Conservation (phyloP, 2,888 invertebrate species). For the Trachelus tabidus region DNA sequence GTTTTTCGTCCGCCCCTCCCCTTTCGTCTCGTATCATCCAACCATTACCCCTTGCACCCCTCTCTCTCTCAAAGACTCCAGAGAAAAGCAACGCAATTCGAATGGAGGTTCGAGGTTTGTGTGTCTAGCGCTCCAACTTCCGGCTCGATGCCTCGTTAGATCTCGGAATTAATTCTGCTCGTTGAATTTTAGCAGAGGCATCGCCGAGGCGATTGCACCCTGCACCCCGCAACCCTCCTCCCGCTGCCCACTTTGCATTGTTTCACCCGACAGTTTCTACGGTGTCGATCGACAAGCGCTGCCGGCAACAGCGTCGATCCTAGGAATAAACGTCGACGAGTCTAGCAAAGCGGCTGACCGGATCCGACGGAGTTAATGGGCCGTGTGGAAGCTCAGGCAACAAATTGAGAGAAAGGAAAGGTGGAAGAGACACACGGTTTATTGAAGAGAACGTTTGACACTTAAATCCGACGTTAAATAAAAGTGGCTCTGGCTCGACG, state of each 20-base stretch:
- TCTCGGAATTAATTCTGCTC: slow-evolving; percentile 45
- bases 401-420: not conserved
- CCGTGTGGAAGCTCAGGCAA: not conserved
- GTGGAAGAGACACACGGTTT: not conserved
- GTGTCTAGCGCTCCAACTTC: slow-evolving; percentile 38
- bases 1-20: slow-evolving; percentile 10
- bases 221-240: too few relatives aligned
- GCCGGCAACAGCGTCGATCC: too few relatives aligned
- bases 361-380: not conserved
- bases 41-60: not conserved
- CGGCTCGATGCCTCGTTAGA: slow-evolving; percentile 46
- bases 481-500: slow-evolving; percentile 46
- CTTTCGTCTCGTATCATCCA: slow-evolving; percentile 28
- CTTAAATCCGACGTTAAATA: slow-evolving; percentile 58
- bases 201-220: slow-evolving; percentile 14
- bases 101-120: not conserved
- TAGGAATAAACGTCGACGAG: too few relatives aligned
- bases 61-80: slow-evolving; percentile 37
- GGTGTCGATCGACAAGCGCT: too few relatives aligned
- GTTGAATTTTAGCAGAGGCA: slow-evolving; percentile 40
- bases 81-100: slow-evolving; percentile 4
- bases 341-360: not conserved
- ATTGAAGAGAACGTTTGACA: not conserved
- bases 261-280: too few relatives aligned
- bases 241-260: too few relatives aligned